Conservation (phyloP, 1,140 invertebrate genomes). For the Drosophila orosa region DNA sequence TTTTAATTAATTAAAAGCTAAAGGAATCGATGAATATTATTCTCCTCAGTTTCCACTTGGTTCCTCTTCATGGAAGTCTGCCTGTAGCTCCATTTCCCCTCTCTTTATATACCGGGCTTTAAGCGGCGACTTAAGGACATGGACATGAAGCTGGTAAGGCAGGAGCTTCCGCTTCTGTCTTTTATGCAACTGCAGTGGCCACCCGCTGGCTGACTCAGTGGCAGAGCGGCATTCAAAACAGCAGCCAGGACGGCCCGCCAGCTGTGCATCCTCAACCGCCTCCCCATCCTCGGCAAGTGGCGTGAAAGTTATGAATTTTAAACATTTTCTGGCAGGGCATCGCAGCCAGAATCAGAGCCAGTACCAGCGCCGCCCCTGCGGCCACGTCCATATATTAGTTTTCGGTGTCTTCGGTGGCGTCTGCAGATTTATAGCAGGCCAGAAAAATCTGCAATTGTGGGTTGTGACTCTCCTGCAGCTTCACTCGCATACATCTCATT, state of each 20-base stretch:
- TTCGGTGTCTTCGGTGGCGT: conserved; percentile 58
- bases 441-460: conserved; percentile 53
- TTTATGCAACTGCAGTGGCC: conserved; percentile 82
- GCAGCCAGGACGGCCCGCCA: conserved; percentile 69
- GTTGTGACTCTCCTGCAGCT: conserved; percentile 30
- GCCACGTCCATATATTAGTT: conserved; percentile 45
- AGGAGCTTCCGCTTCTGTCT: conserved; percentile 74
- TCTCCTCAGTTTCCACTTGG: too few species aligned
- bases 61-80: not conserved
- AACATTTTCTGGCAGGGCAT: conserved; percentile 69
- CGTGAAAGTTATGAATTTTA: conserved; percentile 82
- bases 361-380: conserved; percentile 51
- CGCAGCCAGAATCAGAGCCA: conserved; percentile 21
- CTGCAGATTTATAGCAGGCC: conserved; percentile 70
- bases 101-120: conserved; percentile 27
- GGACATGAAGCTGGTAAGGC: conserved; percentile 57
- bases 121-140: conserved; percentile 39
- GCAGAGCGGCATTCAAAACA: conserved; percentile 76
- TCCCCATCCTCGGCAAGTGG: conserved; percentile 54
- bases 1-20: conserved; percentile 13
- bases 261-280: conserved; percentile 60
- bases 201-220: conserved; percentile 64
- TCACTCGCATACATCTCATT: conserved; percentile 11
- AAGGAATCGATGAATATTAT: not conserved
- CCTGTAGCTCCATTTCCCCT: conserved; percentile 34